Conservation (phyloP, 2,797 vertebrate species). For the Rhodeus uyekii region DNA sequence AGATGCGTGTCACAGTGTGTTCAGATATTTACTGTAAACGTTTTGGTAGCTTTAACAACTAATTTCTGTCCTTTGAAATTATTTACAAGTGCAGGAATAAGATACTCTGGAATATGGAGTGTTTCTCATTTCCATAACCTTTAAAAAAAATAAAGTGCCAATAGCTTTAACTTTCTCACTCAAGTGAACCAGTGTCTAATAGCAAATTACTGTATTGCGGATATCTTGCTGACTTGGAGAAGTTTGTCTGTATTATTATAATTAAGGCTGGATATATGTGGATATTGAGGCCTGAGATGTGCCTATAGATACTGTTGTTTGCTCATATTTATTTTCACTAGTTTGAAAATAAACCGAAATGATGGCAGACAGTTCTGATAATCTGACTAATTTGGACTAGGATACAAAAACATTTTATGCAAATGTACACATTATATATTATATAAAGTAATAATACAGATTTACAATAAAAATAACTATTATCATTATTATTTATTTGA, state of each 20-base stretch:
- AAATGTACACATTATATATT: background rate
- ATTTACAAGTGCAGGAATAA: background rate
- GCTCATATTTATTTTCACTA: background rate
- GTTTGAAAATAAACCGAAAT: background rate
- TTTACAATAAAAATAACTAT: background rate
- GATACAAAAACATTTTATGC: slow-evolving; percentile 1
- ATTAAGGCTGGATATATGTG: background rate
- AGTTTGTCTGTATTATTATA: background rate
- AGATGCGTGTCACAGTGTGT: background rate
- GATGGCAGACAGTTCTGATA: background rate
- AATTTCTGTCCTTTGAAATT: background rate
- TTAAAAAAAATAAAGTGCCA: background rate
- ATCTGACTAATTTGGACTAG: background rate
- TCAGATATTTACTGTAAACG: background rate
- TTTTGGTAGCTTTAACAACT: background rate
- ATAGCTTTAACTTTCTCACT: background rate
- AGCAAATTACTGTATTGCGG: background rate
- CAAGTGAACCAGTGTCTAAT: background rate
- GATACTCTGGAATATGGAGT: background rate
- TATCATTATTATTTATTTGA: background rate
- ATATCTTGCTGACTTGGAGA: slow-evolving; percentile 7
- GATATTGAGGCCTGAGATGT: slow-evolving; percentile 8
- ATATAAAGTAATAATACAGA: background rate
- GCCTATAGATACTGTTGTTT: background rate
- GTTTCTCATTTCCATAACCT: background rate